Percentiles rank a stretch among this genome's conserved stretches.
Conservation (phyloP, 2,113 vertebrate species). For the Rynchops niger region DNA sequence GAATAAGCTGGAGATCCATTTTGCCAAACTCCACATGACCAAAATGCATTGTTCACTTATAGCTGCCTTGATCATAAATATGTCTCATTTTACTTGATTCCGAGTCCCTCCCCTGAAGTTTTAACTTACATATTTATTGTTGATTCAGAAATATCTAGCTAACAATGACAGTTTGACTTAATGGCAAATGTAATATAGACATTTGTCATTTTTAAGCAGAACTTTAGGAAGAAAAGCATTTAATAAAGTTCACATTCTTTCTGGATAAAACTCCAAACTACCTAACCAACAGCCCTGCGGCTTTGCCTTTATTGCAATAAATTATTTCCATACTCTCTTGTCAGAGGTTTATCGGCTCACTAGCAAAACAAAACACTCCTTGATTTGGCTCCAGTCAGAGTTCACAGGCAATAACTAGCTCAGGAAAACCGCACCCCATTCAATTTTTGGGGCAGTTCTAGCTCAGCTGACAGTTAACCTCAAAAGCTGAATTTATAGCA, state of each 20-base stretch:
- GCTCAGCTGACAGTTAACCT: background rate
- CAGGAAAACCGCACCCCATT: background rate
- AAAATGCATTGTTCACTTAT: slow-evolving; percentile 31
- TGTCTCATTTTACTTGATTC: slow-evolving; percentile 19
- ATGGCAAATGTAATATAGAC: background rate
- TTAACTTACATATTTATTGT: slow-evolving; percentile 39
- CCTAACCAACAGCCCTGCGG: background rate
- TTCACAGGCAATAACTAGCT: background rate
- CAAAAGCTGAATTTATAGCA: background rate
- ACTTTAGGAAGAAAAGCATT: background rate
- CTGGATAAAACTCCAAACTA: background rate
- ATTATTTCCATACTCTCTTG: background rate
- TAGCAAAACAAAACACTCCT: no score
- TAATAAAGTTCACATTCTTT: background rate
- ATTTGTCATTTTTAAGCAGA: background rate
- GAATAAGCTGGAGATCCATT: slow-evolving; percentile 30
- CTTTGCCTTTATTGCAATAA: background rate
- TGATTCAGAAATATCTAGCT: slow-evolving; percentile 6
- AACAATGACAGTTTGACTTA: background rate
- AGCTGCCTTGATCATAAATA: slow-evolving; percentile 35
- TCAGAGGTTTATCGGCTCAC: background rate
- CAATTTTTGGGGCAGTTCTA: background rate
- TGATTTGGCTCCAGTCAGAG: background rate
- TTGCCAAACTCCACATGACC: slow-evolving; percentile 16
- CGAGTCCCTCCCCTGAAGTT: background rate